phyloP scores from a whole-genome alignment of 1,140 invertebrate species.

The Macrosteles quadrilineatus region DNA sequence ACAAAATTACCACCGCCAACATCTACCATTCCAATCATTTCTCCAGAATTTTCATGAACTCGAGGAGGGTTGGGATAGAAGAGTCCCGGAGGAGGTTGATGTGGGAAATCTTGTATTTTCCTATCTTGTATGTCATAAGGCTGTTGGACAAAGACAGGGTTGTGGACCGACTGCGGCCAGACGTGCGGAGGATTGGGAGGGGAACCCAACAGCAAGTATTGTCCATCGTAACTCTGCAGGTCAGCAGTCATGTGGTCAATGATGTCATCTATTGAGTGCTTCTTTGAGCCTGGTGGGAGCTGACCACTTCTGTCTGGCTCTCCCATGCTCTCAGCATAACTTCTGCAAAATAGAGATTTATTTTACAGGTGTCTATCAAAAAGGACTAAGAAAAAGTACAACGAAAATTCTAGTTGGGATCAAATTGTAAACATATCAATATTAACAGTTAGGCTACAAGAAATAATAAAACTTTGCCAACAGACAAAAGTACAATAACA shows the following conservation, averaged over 20 bases:
- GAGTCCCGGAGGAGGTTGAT: slow-evolving; percentile 43
- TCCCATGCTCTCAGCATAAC: slow-evolving; percentile 11
- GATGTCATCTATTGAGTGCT: slow-evolving; percentile 59
- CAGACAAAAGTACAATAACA: too few relatives aligned
- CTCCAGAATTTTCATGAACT: slow-evolving; percentile 30
- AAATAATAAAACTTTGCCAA: too few relatives aligned
- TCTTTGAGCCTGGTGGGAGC: slow-evolving; percentile 36
- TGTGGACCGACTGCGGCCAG: slow-evolving; percentile 44
- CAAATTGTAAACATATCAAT: too few relatives aligned
- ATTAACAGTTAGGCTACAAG: too few relatives aligned
- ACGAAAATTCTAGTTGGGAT: too few relatives aligned
- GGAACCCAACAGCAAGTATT: slow-evolving; percentile 58
- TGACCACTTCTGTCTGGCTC: slow-evolving; percentile 19
- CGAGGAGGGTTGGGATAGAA: slow-evolving; percentile 42
- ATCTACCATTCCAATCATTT: slow-evolving; percentile 52
- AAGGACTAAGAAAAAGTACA: too few relatives aligned
- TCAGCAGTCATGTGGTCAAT: slow-evolving; percentile 64
- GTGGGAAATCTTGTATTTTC: slow-evolving; percentile 4
- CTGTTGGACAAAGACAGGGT: slow-evolving; percentile 32
- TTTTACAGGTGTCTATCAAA: too few relatives aligned
- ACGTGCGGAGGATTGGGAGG: slow-evolving; percentile 41
- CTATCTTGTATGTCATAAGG: slow-evolving; percentile 22
- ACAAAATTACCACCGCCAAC: slow-evolving; percentile 55
- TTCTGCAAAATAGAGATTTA: too few relatives aligned
- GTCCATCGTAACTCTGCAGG: slow-evolving; percentile 58